phyloP scores from a whole-genome alignment of 2,113 vertebrate genomes.

The Maylandia zebra region DNA sequence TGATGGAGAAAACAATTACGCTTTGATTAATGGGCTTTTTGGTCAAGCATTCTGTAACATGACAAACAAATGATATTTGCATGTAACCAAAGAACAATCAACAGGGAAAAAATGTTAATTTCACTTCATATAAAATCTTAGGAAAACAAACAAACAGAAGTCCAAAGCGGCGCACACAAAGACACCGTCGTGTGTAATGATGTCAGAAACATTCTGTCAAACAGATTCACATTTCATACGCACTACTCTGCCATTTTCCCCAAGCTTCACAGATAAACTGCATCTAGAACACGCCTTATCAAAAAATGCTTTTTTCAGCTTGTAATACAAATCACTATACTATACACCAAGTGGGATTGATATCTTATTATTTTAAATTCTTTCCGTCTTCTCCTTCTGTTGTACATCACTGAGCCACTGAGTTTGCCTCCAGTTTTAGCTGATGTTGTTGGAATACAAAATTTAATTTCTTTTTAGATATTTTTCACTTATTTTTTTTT shows the following conservation, averaged over 20 bases:
- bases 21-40: background rate
- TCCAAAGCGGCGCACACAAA: rapidly evolving
- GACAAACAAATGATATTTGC: background rate
- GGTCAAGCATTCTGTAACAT: background rate
- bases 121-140: background rate
- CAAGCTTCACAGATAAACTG: background rate
- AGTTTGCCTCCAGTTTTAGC: background rate
- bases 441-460: background rate
- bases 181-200: background rate
- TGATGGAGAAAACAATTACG: background rate
- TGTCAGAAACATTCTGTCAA: background rate
- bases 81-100: background rate
- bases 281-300: background rate
- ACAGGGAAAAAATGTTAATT: background rate
- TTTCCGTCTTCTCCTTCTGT: background rate
- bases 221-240: background rate
- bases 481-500: background rate
- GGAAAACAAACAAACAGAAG: background rate
- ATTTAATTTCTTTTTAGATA: background rate
- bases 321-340: background rate
- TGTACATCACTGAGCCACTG: background rate
- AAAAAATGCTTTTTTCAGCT: background rate
- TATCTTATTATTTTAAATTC: background rate
- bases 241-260: background rate
- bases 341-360: rapidly evolving